These are phyloP conservation scores for Corythaixoides concolor DNA, from an alignment of 2,113 vertebrate species.

Conservation along the genomic window DNA sequence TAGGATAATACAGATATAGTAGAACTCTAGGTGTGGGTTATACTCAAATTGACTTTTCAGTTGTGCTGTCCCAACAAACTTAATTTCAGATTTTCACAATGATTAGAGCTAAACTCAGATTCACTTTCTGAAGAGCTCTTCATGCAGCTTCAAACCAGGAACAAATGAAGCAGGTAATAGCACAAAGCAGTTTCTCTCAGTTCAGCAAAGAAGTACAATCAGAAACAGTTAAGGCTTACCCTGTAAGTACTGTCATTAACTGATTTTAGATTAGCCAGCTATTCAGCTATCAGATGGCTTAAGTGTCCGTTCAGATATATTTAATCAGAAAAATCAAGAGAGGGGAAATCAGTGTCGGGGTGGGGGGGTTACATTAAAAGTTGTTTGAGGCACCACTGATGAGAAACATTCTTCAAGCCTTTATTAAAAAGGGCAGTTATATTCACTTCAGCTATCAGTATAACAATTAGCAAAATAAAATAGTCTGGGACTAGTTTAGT, in stretches of 20 bases:
- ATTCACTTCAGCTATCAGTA: not conserved
- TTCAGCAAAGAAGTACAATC: conserved; percentile 17
- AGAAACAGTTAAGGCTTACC: conserved; percentile 38
- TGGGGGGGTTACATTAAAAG: not conserved
- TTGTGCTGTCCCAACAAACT: not conserved
- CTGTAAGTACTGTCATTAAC: conserved; percentile 14
- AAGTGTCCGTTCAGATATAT: conserved; percentile 44
- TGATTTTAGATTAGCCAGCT: conserved; percentile 58
- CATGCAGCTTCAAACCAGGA: conserved; percentile 32
- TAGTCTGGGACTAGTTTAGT: not conserved
- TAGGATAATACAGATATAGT: not conserved
- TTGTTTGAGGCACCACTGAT: not conserved
- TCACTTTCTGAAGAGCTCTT: conserved; percentile 10
- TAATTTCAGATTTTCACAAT: conserved; percentile 22
- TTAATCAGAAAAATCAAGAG: conserved; percentile 59
- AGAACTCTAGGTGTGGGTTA: not conserved
- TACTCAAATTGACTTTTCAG: not conserved
- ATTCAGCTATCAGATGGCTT: conserved; percentile 26
- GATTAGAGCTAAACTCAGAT: not conserved
- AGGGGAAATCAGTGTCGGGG: conserved; percentile 3
- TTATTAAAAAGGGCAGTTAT: not conserved
- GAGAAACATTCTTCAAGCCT: not conserved
- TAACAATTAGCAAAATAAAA: not conserved
- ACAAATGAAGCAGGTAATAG: conserved; percentile 48
- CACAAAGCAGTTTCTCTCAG: conserved; percentile 10